Evolutionary conservation across 2,797 vertebrate genomes (phyloP).

Genomic region (Melanotaenia parkinsoni): DNA sequence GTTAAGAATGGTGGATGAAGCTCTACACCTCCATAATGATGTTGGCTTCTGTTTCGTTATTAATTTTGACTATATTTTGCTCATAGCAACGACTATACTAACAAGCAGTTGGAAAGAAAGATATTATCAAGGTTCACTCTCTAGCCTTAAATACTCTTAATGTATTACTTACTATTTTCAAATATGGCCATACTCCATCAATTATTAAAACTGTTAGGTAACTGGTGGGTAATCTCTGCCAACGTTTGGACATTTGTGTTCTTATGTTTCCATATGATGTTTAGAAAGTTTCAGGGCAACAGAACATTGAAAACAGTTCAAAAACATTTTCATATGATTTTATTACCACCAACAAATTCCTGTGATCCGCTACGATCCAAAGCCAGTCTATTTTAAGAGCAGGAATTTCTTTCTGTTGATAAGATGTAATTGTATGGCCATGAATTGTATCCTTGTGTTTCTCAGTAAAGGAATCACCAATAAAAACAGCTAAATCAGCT

Average conservation of each 20-base stretch:
- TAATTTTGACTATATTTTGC: background rate
- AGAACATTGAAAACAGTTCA: too few species aligned
- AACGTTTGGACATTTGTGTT: background rate
- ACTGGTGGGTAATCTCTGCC: background rate
- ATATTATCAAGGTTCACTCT: background rate
- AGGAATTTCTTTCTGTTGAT: background rate
- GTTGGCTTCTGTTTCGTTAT: background rate
- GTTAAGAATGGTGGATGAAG: background rate
- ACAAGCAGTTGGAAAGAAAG: background rate
- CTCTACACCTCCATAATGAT: too few species aligned
- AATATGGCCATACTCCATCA: too few species aligned
- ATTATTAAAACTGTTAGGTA: too few species aligned
- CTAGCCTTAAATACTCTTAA: too few species aligned
- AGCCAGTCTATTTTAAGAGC: background rate
- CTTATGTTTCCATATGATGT: too few species aligned
- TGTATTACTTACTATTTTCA: too few species aligned
- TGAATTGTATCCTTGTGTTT: background rate
- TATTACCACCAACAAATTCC: background rate
- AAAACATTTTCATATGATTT: background rate
- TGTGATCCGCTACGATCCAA: background rate
- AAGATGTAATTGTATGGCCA: background rate
- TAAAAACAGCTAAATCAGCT: too few species aligned
- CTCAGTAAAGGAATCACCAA: background rate
- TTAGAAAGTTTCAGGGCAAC: too few species aligned
- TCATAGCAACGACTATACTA: background rate